phyloP scores from a whole-genome alignment of 2,797 vertebrate genomes.

The Hyperoplus lanceolatus region DNA sequence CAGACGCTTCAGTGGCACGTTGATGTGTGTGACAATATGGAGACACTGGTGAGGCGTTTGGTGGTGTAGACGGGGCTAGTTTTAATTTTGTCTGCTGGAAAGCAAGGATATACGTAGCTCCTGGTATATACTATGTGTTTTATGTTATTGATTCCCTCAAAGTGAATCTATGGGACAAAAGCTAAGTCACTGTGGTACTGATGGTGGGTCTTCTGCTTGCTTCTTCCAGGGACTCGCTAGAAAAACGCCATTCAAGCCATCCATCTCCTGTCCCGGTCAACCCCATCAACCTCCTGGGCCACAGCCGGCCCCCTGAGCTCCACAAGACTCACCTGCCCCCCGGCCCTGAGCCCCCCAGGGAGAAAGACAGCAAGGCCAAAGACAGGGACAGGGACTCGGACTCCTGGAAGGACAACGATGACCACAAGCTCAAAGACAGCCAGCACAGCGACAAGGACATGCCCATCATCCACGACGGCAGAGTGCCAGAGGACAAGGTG shows the following conservation, averaged over 20 bases:
- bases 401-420: constrained; percentile 91
- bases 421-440: constrained; percentile 94
- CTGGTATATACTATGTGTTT: too few relatives aligned
- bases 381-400: constrained; percentile 91
- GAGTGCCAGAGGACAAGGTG: constrained; percentile 90
- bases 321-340: constrained; percentile 91
- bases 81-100: too few relatives aligned
- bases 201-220: neutral
- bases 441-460: constrained; percentile 91
- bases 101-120: too few relatives aligned
- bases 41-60: too few relatives aligned
- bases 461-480: constrained; percentile 87
- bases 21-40: too few relatives aligned
- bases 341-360: constrained; percentile 89
- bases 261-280: constrained; percentile 92
- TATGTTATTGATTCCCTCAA: too few relatives aligned
- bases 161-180: neutral
- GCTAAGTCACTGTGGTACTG: neutral
- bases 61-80: too few relatives aligned
- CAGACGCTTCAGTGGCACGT: too few relatives aligned
- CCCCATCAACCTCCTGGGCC: constrained; percentile 89
- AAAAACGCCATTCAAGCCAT: constrained; percentile 94
- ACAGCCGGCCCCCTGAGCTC: constrained; percentile 90
- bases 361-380: constrained; percentile 92
- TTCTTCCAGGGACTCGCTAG: constrained; percentile 89